Evolutionary conservation across 2,113 vertebrate species (phyloP), one percentile per base, ranked within the genome.

Genomic region (Orientallactaga bullata): DNA sequence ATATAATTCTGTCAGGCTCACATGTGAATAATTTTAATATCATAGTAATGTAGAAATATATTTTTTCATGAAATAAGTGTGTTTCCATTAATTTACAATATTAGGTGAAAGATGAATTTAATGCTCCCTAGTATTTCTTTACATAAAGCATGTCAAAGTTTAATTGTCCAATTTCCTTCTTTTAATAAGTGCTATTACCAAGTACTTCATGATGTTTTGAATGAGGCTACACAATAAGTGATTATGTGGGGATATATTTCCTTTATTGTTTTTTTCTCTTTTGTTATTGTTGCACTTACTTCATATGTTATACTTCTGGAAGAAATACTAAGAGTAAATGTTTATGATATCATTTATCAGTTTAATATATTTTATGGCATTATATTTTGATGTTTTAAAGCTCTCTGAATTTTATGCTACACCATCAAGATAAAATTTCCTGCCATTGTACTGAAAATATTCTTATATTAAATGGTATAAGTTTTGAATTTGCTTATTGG

Each of bases 51-150:
- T 13, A 51, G 6, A 90, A 65, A 5, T 39, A 58, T 13, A 37
- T 76, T 23, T 37, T 88, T 81, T 80, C 30, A 80, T 28, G 6
- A 78, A 65, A 60, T 47, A 65, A 68, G 3, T 1, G 11, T 60
- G 12, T 39, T 88, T 73, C 7, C 32, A 66, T 69, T 2, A 58
- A 42, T 86, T 87, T 91, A 68, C 3, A 76, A 55, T 86, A 79
- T 18, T 93, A 63, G 79, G 7, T 2, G 94, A 8, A 93, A 68
- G 26, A 71, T 72, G 8, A 66, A 39, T 65, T 85, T 84, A 92
- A 68, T 68, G 4, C 1, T 91, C 66, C 1, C 51, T 72, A 26
- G 12, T 21, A 66, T 74, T 80, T 91, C 26, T 76, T 77, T 60
- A 37, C 32, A 69, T 55, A 80, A 89, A 60, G 5, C 66, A 71